Evolutionary conservation across 1,140 invertebrate species (phyloP).

Genomic region (Oryctes rhinoceros): DNA sequence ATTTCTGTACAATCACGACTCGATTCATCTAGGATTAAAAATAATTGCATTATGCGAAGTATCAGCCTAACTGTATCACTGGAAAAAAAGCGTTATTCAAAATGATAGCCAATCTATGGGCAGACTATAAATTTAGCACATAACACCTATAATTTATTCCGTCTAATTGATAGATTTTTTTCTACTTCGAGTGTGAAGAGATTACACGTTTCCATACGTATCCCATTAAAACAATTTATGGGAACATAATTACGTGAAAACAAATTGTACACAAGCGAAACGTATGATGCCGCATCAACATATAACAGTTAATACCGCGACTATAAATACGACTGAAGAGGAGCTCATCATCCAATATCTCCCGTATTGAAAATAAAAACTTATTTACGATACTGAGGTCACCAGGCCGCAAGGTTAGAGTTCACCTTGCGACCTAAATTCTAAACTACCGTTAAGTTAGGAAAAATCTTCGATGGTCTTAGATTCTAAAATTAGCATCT

Average conservation of each 20-base stretch:
- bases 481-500: constrained; percentile 35
- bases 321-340: constrained; percentile 18
- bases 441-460: constrained; percentile 35
- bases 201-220: constrained; percentile 3
- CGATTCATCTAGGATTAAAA: neutral
- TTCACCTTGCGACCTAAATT: constrained; percentile 40
- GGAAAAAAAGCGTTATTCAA: neutral
- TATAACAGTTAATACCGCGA: constrained; percentile 21
- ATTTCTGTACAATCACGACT: too few relatives aligned
- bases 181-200: neutral
- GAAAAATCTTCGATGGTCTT: constrained; percentile 31
- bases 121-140: neutral
- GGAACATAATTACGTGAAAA: constrained; percentile 24
- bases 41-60: neutral
- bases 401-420: constrained; percentile 40
- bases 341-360: constrained; percentile 20
- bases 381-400: constrained; percentile 36
- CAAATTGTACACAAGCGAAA: neutral
- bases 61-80: neutral
- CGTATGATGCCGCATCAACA: neutral
- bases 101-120: constrained; percentile 4
- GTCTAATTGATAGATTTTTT: constrained; percentile 16
- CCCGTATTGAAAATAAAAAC: constrained; percentile 35
- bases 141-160: constrained; percentile 9
- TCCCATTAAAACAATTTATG: constrained; percentile 13